Evolutionary conservation across 2,113 vertebrate genomes (phyloP).

Genomic region (Gnathonemus longibarbis): DNA sequence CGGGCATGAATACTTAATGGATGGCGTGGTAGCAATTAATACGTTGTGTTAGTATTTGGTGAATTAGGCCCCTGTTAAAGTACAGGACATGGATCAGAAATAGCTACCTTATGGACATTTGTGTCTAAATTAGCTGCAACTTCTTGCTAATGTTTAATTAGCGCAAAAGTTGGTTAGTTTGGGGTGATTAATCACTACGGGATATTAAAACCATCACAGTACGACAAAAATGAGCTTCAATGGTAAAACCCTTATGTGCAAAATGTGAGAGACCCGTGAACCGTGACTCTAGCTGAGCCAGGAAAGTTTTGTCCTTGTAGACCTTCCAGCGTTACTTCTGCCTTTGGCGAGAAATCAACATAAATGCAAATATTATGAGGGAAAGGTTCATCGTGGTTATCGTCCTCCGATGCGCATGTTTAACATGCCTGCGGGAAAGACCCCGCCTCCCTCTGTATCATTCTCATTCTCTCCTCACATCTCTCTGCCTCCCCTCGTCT

Average conservation of each 20-base stretch:
- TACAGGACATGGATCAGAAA: background rate
- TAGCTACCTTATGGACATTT: background rate
- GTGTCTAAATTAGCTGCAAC: background rate
- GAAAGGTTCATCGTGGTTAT: background rate
- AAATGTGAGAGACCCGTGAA: background rate
- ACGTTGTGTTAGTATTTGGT: slow-evolving; percentile 26
- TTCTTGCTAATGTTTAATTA: background rate
- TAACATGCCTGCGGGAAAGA: background rate
- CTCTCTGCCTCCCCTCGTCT: background rate
- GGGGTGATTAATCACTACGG: background rate
- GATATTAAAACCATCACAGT: background rate
- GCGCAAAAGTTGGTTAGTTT: background rate
- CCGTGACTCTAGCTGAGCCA: background rate
- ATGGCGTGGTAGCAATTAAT: slow-evolving; percentile 46
- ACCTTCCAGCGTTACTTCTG: background rate
- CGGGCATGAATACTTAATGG: slow-evolving; percentile 55
- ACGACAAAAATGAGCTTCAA: background rate
- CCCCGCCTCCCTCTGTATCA: background rate
- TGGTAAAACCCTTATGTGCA: background rate
- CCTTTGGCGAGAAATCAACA: background rate
- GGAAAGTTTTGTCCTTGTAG: background rate
- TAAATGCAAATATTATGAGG: slow-evolving; percentile 3
- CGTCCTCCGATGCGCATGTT: background rate
- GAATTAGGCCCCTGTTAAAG: background rate
- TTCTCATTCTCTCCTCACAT: background rate